These are phyloP conservation scores for Tribolium madens DNA, from an alignment of 1,140 invertebrate genomes.

Conservation along the genomic window DNA sequence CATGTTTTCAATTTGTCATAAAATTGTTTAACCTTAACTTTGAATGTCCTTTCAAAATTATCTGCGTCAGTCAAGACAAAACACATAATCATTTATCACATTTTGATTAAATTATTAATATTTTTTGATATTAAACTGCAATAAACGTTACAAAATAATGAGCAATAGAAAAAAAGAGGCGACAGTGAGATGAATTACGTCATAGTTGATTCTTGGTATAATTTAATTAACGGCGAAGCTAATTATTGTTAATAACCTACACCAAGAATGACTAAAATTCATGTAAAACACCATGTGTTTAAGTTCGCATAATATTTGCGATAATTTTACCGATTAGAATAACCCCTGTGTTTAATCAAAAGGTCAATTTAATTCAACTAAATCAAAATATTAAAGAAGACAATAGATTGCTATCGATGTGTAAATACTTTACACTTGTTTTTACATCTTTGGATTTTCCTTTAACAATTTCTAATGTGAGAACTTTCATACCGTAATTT, in stretches of 20 bases:
- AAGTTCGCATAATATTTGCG: conserved; percentile 7
- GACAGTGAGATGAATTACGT: no score
- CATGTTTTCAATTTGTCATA: not conserved
- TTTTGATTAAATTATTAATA: not conserved
- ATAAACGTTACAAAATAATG: no score
- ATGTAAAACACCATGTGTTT: conserved; percentile 2
- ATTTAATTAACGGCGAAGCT: not conserved
- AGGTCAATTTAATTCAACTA: conserved; percentile 25
- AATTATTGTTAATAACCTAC: not conserved
- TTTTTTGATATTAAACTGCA: no score
- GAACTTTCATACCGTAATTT: no score
- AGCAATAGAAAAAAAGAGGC: no score
- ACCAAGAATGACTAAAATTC: not conserved
- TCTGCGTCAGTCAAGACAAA: conserved; percentile 16
- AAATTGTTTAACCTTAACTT: conserved; percentile 33
- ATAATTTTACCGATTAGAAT: not conserved
- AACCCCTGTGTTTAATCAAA: conserved; percentile 3
- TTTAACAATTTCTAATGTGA: no score
- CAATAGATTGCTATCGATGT: conserved; percentile 6
- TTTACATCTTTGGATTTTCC: not conserved
- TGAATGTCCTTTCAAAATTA: conserved; percentile 16
- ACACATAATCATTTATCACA: not conserved
- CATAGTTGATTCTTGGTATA: no score
- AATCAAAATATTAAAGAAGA: conserved; percentile 19
- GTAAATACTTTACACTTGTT: conserved; percentile 12